Base-by-base conservation (phyloP, 2,797 vertebrate species). In the Syngnathus acus region DNA sequence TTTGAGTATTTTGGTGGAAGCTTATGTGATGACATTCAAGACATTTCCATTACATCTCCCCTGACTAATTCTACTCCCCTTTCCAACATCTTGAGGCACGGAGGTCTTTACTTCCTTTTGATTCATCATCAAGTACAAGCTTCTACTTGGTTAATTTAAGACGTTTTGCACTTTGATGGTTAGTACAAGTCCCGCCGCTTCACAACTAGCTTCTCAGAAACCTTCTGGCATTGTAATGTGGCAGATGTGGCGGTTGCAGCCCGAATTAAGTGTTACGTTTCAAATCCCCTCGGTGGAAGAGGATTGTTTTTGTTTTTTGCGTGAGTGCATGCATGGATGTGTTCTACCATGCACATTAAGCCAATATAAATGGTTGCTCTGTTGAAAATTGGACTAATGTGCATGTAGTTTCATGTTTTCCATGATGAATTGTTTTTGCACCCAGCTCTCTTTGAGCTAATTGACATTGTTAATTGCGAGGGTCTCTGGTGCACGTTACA, bases 381-480 rank as follows among this genome's bases (percentile, higher is more conserved):
- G 11, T 23, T 54, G 8, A 55, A 55, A 55, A 32, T 55, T 1
- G 54, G 11, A 6, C 26, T 32, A 9, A 50, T 57, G 43, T 23
- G 8, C 23, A 9, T 62, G 21, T 23, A 3, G 1, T 43, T 17
- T 2, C 5, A 57, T 50, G 9, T 47, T 9, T 5, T 50, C 32
- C 32, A 32, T 32, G 4, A 32, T 32, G 32, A 32, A 32, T n/a
- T 37, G 38, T 43, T 16, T 59, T 64, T 65, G 54, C 65, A 43
- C 53, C 48, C 39, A 5, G 61, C 68, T 69, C 65, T 67, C 63
- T 65, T 59, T 53, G 64, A 77, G 62, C 68, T 83, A 76, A 88
- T 84, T 82, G 76, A 68, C 73, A 67, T 68, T 78, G 75, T 70
- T 88, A 84, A 89, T 82, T 84, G 68, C 62, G 76, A 70, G 62